Evolutionary conservation across 2,113 vertebrate genomes (phyloP), one percentile per base, ranked within the genome.

Genomic region (Phylloscopus trochiloides): DNA sequence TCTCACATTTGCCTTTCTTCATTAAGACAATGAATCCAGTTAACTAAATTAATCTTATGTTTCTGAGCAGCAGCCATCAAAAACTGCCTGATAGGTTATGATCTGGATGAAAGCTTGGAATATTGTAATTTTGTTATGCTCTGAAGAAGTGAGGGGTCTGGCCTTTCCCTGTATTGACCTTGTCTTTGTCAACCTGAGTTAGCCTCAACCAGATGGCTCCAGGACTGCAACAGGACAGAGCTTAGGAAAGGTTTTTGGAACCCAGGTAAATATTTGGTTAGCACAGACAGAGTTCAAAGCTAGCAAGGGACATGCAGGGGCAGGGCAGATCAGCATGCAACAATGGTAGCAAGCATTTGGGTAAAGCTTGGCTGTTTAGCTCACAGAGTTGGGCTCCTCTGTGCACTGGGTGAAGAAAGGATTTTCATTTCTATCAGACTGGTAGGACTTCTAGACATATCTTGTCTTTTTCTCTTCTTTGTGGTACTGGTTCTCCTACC

Each of bases 361-460:
- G 40, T 50, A 75, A 89, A 84, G 34, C 28, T 54, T 61, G 48
- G 10, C 17, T 45, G 9, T 62, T 63, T 25, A 76, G 16, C 21
- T 67, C 0, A 0, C 38, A 51, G 25, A 16, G 2, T 10, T 4
- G 7, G 43, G 12, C 4, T 67, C 16, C 36, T 74, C 50, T 54
- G 29, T 51, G 29, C 59, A 47, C 29, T 42, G 19, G 4, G 3
- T n/a, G 52, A 73, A 51, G 17, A 90, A 77, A 6, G 26, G 22
- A 28, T 84, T 63, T 90, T 45, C 6, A 38, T 76, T 84, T 63
- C 26, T 20, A 6, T 43, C 0, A 2, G 17, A 28, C 31, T 31
- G 20, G 13, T 47, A n/a, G 15, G 10, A 34, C 14, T n/a, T 63
- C 22, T 20, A 47, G 40, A 34, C 8, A 12, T 72, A 76, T 9